Conservation (phyloP, 2,113 vertebrate species). For the Forbesichthys papilliferus region DNA sequence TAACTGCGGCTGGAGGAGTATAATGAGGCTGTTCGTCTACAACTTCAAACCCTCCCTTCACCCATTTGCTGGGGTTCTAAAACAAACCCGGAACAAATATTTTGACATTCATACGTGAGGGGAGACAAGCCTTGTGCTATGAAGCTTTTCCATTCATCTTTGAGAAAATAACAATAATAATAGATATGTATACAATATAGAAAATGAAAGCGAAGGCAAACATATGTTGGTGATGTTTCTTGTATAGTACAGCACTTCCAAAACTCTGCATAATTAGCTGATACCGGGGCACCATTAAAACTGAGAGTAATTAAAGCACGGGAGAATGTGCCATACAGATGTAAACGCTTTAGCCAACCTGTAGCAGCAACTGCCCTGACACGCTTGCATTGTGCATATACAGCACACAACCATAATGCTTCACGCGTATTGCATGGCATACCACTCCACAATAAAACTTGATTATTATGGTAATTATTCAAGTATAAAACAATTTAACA, state of each 20-base stretch:
- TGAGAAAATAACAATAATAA: constrained; percentile 6
- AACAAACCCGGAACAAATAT: constrained; percentile 79
- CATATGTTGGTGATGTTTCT: constrained; percentile 29
- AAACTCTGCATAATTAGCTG: constrained; percentile 45
- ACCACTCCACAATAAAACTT: constrained; percentile 71
- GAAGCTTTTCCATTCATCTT: constrained; percentile 51
- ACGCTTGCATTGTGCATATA: constrained; percentile 62
- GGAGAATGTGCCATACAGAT: constrained; percentile 35
- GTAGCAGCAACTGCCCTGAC: constrained; percentile 41
- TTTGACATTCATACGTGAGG: constrained; percentile 73
- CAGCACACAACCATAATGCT: constrained; percentile 46
- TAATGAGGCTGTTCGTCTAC: constrained; percentile 81
- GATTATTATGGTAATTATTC: constrained; percentile 77
- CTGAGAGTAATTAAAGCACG: constrained; percentile 58
- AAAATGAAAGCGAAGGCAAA: constrained; percentile 45
- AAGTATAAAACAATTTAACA: constrained; percentile 65
- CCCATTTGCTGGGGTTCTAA: constrained; percentile 66
- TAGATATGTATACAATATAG: constrained; percentile 26
- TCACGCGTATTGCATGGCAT: constrained; percentile 55
- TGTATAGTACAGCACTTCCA: constrained; percentile 9
- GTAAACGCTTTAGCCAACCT: constrained; percentile 52
- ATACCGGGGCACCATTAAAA: constrained; percentile 52
- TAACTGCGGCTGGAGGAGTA: constrained; percentile 73
- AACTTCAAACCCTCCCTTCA: constrained; percentile 73
- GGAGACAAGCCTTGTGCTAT: constrained; percentile 51